A percentile compares a stretch with the other conserved stretches of the same genome.
Evolutionary conservation across 2,113 vertebrate genomes (phyloP).

Genomic region (Chloebia gouldiae): DNA sequence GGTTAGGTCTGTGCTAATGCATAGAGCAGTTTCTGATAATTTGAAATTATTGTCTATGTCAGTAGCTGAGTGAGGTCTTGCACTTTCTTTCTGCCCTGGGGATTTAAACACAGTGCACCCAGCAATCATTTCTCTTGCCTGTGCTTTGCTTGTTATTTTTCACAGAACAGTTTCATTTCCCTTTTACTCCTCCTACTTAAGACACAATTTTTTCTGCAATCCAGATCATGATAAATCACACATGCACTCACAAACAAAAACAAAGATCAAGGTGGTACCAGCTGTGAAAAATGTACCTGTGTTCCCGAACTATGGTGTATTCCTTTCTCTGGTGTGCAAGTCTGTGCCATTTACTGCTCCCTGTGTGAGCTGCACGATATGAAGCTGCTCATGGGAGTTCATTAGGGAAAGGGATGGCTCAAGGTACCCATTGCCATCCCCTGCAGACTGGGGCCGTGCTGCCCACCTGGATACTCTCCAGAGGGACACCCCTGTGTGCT

Average conservation of each 20-base stretch:
- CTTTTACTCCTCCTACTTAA: not conserved
- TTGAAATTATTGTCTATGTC: conserved; percentile 35
- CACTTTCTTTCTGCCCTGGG: not conserved
- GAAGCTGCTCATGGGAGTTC: not conserved
- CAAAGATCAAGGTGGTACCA: not conserved
- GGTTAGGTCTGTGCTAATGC: conserved; percentile 17
- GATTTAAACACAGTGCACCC: not conserved
- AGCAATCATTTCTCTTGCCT: not conserved
- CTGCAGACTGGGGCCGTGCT: not conserved
- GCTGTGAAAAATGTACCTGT: not conserved
- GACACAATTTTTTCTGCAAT: not conserved
- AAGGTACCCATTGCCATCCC: rapidly evolving
- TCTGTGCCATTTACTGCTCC: not conserved
- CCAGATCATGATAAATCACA: not conserved
- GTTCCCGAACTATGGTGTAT: not conserved
- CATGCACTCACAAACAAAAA: not conserved
- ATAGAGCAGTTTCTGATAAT: conserved; percentile 38
- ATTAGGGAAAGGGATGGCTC: rapidly evolving
- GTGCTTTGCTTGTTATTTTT: not conserved
- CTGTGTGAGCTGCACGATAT: rapidly evolving
- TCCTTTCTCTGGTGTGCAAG: not conserved
- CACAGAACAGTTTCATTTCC: not conserved
- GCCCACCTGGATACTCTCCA: not conserved
- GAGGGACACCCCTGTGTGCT: not conserved
- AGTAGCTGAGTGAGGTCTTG: conserved; percentile 23